phyloP scores from a whole-genome alignment of 2,888 invertebrate genomes.

The Geophilus truncorum region DNA sequence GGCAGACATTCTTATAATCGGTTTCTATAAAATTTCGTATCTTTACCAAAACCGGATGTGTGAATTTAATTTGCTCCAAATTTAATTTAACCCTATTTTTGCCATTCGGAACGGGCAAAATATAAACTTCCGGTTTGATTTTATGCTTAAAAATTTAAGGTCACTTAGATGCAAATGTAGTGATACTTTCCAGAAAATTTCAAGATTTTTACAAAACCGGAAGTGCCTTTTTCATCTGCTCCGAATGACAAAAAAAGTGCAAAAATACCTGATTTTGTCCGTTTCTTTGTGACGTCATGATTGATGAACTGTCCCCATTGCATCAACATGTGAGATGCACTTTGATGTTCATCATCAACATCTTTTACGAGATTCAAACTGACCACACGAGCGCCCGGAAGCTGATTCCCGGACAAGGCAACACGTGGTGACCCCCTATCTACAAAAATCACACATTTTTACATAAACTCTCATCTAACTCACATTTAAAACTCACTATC shows the following conservation, averaged over 20 bases:
- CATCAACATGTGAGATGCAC: conserved; percentile 28
- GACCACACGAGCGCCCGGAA: neutral
- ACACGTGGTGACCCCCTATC: neutral
- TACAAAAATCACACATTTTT: neutral
- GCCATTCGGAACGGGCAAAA: neutral
- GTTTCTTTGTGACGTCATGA: conserved; percentile 18
- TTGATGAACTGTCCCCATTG: conserved; percentile 30
- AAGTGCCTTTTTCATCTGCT: too few species aligned
- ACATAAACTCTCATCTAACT: too few species aligned
- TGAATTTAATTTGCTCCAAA: too few species aligned
- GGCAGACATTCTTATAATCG: too few species aligned
- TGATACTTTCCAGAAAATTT: too few species aligned
- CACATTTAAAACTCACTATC: neutral
- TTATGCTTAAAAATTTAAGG: too few species aligned
- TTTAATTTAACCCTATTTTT: neutral
- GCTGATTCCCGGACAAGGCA: neutral
- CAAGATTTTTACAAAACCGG: too few species aligned
- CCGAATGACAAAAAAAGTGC: too few species aligned
- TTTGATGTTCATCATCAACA: conserved; percentile 8
- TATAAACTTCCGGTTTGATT: too few species aligned
- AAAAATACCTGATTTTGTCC: conserved; percentile 25
- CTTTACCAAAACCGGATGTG: too few species aligned
- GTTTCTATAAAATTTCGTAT: too few species aligned
- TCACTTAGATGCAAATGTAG: too few species aligned
- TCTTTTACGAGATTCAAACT: neutral